These are phyloP conservation scores for Macaria notata DNA, from an alignment of 2,888 invertebrate genomes.

Conservation along the genomic window DNA sequence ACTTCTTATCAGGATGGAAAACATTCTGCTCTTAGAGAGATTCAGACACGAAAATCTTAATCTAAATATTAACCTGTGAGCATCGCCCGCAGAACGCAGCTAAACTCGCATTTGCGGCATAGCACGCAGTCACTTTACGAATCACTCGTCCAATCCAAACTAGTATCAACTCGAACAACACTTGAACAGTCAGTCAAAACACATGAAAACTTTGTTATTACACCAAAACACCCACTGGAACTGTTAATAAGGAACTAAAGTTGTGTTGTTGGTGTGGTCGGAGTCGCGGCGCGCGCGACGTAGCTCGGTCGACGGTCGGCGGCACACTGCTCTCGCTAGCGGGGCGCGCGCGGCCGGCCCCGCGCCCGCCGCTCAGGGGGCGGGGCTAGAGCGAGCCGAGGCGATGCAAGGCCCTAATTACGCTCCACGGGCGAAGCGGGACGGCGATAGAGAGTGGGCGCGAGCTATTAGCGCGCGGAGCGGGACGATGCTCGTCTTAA, in stretches of 20 bases:
- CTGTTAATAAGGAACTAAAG: constrained; percentile 74
- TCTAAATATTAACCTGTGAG: constrained; percentile 77
- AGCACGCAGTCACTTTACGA: constrained; percentile 74
- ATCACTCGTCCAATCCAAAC: constrained; percentile 78
- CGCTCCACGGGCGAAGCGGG: constrained; percentile 76
- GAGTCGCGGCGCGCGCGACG: constrained; percentile 68
- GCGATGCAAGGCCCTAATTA: constrained; percentile 80
- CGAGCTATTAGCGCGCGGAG: constrained; percentile 86
- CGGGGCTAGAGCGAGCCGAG: constrained; percentile 73
- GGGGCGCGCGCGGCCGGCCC: constrained; percentile 51
- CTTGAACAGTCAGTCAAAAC: constrained; percentile 70
- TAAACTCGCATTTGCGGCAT: constrained; percentile 75
- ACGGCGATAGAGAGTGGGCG: constrained; percentile 80
- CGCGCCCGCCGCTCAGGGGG: constrained; percentile 52
- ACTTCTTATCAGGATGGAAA: constrained; percentile 1
- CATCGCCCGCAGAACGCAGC: constrained; percentile 80
- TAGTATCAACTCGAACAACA: constrained; percentile 64
- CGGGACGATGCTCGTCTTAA: constrained; percentile 82
- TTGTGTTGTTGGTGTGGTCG: constrained; percentile 71
- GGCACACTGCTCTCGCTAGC: constrained; percentile 77
- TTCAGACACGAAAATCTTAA: constrained; percentile 55
- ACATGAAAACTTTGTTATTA: constrained; percentile 62
- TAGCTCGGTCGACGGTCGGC: constrained; percentile 75
- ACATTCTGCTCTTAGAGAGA: constrained; percentile 39
- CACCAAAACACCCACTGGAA: constrained; percentile 74